A percentile compares a stretch with the other conserved stretches of the same genome.
phyloP scores from a whole-genome alignment of 2,113 vertebrate genomes.

The Hippocampus comes region DNA sequence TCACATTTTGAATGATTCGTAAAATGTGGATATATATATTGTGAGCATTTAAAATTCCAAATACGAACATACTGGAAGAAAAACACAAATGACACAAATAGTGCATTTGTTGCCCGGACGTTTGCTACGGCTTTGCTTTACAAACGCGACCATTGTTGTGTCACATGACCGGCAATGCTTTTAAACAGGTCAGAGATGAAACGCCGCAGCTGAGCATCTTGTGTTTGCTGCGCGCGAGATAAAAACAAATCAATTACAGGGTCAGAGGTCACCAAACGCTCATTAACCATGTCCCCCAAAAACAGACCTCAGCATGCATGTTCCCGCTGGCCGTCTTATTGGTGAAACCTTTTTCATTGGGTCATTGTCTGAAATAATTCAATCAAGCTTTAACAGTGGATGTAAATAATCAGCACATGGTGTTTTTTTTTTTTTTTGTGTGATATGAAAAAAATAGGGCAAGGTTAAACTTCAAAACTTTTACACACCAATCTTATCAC shows the following conservation, averaged over 20 bases:
- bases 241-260: constrained; percentile 52
- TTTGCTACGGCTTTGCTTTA: neutral
- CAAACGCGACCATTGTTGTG: neutral
- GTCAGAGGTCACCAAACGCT: constrained; percentile 46
- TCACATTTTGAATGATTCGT: neutral
- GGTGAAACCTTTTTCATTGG: constrained; percentile 5
- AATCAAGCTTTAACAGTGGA: neutral
- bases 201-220: constrained; percentile 14
- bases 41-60: neutral
- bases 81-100: neutral
- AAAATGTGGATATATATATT: neutral
- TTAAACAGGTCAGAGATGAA: constrained; percentile 33
- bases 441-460: no score
- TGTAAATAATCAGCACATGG: neutral
- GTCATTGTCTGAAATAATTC: neutral
- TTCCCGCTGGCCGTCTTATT: neutral
- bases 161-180: constrained; percentile 20
- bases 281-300: constrained; percentile 37
- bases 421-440: neutral
- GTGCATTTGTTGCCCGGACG: neutral
- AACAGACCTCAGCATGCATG: neutral
- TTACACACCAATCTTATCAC: no score
- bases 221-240: constrained; percentile 36
- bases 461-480: neutral
- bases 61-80: neutral